Conservation (phyloP, 2,888 invertebrate genomes). For the Rotaria socialis region DNA sequence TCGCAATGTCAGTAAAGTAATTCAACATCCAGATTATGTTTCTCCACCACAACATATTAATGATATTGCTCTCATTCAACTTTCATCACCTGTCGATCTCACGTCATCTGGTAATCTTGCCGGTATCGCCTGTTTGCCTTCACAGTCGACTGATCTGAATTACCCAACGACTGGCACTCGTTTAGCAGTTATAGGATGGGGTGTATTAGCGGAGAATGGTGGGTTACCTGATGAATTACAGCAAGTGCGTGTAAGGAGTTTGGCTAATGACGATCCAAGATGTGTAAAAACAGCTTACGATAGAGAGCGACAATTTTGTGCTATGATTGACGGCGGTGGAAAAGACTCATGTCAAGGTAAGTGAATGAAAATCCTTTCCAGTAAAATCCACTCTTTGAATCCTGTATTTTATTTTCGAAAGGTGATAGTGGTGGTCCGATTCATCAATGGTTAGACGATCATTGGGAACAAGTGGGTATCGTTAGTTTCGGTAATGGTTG, state of each 20-base stretch:
- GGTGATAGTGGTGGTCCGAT: constrained; percentile 16
- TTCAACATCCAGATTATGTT: background rate
- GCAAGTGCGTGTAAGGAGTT: background rate
- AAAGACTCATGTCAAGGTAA: background rate
- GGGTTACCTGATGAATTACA: background rate
- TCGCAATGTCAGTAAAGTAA: background rate
- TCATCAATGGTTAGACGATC: background rate
- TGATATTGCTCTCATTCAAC: background rate
- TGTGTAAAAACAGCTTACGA: background rate
- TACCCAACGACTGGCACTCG: background rate
- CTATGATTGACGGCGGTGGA: background rate
- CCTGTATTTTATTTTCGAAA: background rate
- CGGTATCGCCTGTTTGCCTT: background rate
- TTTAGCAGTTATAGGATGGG: background rate
- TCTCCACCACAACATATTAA: background rate
- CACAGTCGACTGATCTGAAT: background rate
- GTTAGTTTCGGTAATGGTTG: background rate
- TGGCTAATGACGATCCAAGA: background rate
- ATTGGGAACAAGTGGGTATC: background rate
- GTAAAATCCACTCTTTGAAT: background rate
- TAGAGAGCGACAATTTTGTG: background rate
- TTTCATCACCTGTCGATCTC: background rate
- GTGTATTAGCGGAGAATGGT: background rate
- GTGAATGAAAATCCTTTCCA: background rate
- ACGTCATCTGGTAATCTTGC: background rate